A percentile compares a stretch with the other conserved stretches of the same genome.
Evolutionary conservation across 2,797 vertebrate genomes (phyloP).

Genomic region (Rhodeus uyekii): DNA sequence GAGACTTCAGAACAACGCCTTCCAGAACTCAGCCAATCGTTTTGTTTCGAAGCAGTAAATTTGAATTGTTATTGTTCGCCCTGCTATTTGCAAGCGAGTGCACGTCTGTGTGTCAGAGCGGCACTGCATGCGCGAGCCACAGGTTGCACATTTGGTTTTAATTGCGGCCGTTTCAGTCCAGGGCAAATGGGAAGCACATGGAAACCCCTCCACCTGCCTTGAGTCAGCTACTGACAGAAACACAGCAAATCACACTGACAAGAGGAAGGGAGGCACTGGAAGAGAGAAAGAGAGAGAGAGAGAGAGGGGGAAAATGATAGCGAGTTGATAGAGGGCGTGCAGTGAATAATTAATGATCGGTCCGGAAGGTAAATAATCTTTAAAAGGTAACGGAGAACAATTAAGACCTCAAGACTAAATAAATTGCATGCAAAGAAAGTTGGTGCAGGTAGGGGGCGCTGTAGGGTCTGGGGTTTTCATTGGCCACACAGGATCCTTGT

Average conservation of each 20-base stretch:
- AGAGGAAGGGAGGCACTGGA: slow-evolving; percentile 21
- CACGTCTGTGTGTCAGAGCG: slow-evolving; percentile 61
- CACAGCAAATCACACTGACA: slow-evolving; percentile 47
- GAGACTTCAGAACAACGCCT: slow-evolving; percentile 23
- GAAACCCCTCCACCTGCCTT: slow-evolving; percentile 62
- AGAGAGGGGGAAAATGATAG: background rate
- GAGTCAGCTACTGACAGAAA: slow-evolving; percentile 61
- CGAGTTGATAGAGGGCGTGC: background rate
- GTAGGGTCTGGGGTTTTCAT: slow-evolving; percentile 26
- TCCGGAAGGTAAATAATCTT: slow-evolving; percentile 11
- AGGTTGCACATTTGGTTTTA: slow-evolving; percentile 63
- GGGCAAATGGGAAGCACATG: slow-evolving; percentile 64
- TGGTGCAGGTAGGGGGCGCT: slow-evolving; percentile 54
- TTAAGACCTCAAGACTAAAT: slow-evolving; percentile 20
- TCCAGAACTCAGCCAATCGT: slow-evolving; percentile 54
- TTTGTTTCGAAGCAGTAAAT: slow-evolving; percentile 63
- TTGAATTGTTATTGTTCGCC: slow-evolving; percentile 55
- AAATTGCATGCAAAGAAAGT: background rate
- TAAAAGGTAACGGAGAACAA: slow-evolving; percentile 9
- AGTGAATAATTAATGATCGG: slow-evolving; percentile 20
- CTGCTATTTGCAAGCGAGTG: slow-evolving; percentile 30
- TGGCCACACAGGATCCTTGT: slow-evolving; percentile 37
- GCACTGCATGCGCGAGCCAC: slow-evolving; percentile 62
- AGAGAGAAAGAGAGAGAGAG: slow-evolving; percentile 2
- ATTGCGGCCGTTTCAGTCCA: slow-evolving; percentile 57